Conservation (phyloP, 2,113 vertebrate species). For the Aix galericulata region DNA sequence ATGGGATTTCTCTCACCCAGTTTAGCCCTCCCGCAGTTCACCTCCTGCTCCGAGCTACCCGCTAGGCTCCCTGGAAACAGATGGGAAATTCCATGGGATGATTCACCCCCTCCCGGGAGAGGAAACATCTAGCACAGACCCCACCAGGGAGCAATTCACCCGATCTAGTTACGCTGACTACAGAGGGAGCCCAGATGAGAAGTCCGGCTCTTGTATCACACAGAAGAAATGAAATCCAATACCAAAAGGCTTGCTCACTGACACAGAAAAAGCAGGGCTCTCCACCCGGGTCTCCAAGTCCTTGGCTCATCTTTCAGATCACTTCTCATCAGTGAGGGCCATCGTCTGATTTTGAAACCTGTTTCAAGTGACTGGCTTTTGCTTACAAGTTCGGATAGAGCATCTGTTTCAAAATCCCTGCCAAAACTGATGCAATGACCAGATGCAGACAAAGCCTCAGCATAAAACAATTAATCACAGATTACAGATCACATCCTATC, state of each 20-base stretch:
- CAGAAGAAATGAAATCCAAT: neutral
- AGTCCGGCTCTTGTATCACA: accelerated
- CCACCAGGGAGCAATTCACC: neutral
- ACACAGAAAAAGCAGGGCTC: neutral
- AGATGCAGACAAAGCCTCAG: neutral
- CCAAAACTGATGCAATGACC: accelerated
- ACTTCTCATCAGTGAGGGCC: neutral
- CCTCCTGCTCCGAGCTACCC: neutral
- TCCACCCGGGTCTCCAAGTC: neutral
- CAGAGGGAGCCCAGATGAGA: neutral
- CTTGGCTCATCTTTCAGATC: neutral
- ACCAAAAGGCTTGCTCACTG: neutral
- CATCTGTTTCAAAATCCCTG: neutral
- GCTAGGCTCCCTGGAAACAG: neutral
- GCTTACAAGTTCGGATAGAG: neutral
- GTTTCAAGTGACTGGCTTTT: neutral
- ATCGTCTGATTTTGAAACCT: neutral
- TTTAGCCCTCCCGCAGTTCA: neutral
- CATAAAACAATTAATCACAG: neutral
- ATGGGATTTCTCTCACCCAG: accelerated
- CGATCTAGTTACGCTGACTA: neutral
- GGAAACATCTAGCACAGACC: neutral
- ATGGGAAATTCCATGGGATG: neutral
- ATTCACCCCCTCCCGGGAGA: neutral
- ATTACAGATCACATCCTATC: neutral